Evolutionary conservation across 2,113 vertebrate genomes (phyloP).

Genomic region (Sigmodon hispidus): DNA sequence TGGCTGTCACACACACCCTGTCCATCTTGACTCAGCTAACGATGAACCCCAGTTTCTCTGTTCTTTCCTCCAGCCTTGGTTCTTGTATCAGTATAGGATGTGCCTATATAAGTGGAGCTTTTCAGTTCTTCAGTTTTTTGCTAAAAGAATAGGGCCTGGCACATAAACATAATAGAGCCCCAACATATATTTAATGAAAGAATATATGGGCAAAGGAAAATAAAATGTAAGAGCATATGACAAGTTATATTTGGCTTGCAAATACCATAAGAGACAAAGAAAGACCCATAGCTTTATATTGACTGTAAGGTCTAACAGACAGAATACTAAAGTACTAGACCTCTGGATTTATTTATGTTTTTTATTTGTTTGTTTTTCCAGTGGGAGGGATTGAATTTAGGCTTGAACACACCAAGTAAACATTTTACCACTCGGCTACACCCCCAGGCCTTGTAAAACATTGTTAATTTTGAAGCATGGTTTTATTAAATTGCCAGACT

Average conservation of each 20-base stretch:
- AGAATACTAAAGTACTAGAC: background rate
- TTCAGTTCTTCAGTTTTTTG: constrained; percentile 48
- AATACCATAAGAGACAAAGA: constrained; percentile 37
- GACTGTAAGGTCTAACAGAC: constrained; percentile 11
- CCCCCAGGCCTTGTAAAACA: background rate
- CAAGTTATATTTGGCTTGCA: constrained; percentile 20
- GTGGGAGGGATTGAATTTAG: background rate
- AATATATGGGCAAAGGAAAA: constrained; percentile 11
- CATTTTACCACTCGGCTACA: background rate
- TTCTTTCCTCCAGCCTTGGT: constrained; percentile 45
- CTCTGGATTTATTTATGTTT: constrained; percentile 1
- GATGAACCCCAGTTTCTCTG: constrained; percentile 12
- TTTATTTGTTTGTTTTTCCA: background rate
- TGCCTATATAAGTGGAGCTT: constrained; percentile 19
- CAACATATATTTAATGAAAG: constrained; percentile 34
- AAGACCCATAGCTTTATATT: constrained; percentile 14
- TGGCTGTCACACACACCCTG: constrained; percentile 48
- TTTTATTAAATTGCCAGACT: background rate
- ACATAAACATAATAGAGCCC: background rate
- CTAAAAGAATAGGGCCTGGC: constrained; percentile 32
- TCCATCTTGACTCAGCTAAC: background rate
- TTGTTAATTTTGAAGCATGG: background rate
- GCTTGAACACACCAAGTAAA: background rate
- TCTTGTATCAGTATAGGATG: constrained; percentile 15
- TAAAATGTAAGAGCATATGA: constrained; percentile 9